A percentile compares a stretch with the other conserved stretches of the same genome.
These are phyloP conservation scores for Monochamus saltuarius DNA, from an alignment of 1,140 invertebrate species.

Conservation along the genomic window DNA sequence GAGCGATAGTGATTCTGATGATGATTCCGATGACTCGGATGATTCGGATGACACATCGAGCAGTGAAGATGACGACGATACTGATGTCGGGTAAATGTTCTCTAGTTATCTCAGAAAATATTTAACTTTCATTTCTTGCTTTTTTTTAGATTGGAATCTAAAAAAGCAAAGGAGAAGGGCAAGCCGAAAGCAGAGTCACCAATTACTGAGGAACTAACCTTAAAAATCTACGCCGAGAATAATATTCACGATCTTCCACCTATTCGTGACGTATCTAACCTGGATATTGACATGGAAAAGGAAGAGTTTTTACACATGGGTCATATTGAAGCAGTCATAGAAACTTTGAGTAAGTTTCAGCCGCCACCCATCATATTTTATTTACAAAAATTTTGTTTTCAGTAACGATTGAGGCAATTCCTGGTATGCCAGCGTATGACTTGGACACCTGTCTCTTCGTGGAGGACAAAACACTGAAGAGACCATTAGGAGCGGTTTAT, in stretches of 20 bases:
- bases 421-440: conserved; percentile 73
- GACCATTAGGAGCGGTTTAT: conserved; percentile 77
- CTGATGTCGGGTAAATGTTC: background rate
- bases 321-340: conserved; percentile 63
- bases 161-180: background rate
- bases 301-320: conserved; percentile 75
- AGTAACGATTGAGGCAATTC: conserved; percentile 72
- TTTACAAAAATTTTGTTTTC: conserved; percentile 41
- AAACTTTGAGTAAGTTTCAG: conserved; percentile 63
- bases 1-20: conserved; percentile 21
- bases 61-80: conserved; percentile 7
- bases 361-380: background rate
- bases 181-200: background rate
- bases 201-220: background rate
- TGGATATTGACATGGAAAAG: conserved; percentile 75
- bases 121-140: background rate
- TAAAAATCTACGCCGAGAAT: background rate
- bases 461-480: conserved; percentile 59
- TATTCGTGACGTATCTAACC: conserved; percentile 66
- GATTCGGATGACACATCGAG: conserved; percentile 2
- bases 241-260: conserved; percentile 62
- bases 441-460: conserved; percentile 80
- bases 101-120: background rate
- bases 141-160: background rate
- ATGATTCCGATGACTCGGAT: conserved; percentile 4